Evolutionary conservation across 2,888 invertebrate genomes (phyloP).

Genomic region (Eilema griseolum): DNA sequence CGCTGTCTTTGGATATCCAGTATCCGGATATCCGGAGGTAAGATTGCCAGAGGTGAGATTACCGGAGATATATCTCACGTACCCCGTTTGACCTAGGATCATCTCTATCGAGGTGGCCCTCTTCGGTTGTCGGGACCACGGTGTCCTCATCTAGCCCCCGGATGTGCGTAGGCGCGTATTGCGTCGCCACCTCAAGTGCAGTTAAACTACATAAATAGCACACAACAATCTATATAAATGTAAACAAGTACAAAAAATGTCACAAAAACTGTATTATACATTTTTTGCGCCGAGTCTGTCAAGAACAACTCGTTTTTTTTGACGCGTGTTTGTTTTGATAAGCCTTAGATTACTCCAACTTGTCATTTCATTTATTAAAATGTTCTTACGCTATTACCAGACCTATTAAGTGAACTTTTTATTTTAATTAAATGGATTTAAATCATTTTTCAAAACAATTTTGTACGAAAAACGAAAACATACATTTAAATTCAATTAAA

Average conservation of each 20-base stretch:
- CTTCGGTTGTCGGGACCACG: no score
- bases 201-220: background rate
- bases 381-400: background rate
- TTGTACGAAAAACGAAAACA: background rate
- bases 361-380: background rate
- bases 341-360: background rate
- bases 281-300: constrained; percentile 10
- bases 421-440: background rate
- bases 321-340: constrained; percentile 12
- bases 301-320: constrained; percentile 17
- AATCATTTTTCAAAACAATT: background rate
- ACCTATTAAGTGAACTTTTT: background rate
- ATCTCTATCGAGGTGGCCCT: no score
- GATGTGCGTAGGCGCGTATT: no score
- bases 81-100: no score
- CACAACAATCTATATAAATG: background rate
- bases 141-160: no score
- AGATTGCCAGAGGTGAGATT: no score
- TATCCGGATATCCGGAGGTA: no score
- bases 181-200: background rate
- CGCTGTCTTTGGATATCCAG: no score
- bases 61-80: no score
- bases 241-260: constrained; percentile 16
- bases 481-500: background rate
- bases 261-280: constrained; percentile 9